Evolutionary conservation across 2,797 vertebrate genomes (phyloP).

Genomic region (Melanotaenia nigrans): DNA sequence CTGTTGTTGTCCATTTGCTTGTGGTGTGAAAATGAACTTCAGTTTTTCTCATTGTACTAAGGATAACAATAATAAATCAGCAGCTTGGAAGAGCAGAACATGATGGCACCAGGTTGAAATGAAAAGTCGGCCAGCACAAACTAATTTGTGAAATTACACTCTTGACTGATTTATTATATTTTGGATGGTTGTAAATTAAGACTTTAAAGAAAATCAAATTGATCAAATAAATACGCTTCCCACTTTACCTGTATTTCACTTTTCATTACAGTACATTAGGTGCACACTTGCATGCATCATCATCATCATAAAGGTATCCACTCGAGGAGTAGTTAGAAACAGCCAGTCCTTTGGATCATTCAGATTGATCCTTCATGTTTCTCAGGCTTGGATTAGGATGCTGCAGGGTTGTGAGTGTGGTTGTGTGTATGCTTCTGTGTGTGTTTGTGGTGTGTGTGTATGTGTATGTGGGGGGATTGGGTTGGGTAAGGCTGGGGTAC

Average conservation of each 20-base stretch:
- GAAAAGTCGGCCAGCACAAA: constrained; percentile 30
- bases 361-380: constrained; percentile 58
- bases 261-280: constrained; percentile 15
- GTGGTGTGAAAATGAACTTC: constrained; percentile 18
- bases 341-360: constrained; percentile 52
- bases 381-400: constrained; percentile 56
- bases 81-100: constrained; percentile 37
- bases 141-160: constrained; percentile 53
- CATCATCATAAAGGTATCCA: constrained; percentile 59
- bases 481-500: constrained; percentile 36
- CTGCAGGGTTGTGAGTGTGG: constrained; percentile 26
- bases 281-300: constrained; percentile 21
- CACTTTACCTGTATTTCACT: constrained; percentile 10
- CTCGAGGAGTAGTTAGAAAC: constrained; percentile 54
- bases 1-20: constrained; percentile 12
- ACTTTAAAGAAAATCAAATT: constrained; percentile 36
- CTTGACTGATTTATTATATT: constrained; percentile 44
- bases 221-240: constrained; percentile 9
- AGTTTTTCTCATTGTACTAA: constrained; percentile 61
- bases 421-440: constrained; percentile 12
- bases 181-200: constrained; percentile 35
- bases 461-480: background rate
- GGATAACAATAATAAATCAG: constrained; percentile 67
- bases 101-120: constrained; percentile 59
- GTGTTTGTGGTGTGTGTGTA: constrained; percentile 5